Evolutionary conservation across 1,140 invertebrate genomes (phyloP).

Genomic region (Chymomyza costata): DNA sequence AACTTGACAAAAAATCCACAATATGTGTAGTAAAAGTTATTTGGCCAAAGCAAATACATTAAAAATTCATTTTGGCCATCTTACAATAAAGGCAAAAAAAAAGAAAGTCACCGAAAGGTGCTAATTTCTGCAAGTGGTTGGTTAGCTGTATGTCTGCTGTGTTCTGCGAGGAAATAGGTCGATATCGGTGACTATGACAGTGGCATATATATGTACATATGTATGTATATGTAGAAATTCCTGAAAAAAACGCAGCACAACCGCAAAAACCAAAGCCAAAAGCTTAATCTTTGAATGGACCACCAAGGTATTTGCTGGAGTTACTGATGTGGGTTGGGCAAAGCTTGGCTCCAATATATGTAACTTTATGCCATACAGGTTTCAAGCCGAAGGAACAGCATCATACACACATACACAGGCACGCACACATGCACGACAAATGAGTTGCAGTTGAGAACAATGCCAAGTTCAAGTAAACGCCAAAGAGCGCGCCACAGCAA

Average conservation of each 20-base stretch:
- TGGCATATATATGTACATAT: too few relatives aligned
- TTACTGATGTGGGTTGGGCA: slow-evolving; percentile 33
- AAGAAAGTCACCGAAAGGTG: slow-evolving; percentile 69
- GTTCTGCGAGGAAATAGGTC: slow-evolving; percentile 64
- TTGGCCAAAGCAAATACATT: slow-evolving; percentile 63
- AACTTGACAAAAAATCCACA: too few relatives aligned
- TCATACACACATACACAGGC: slow-evolving; percentile 26
- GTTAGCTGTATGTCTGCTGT: too few relatives aligned
- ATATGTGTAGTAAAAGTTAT: slow-evolving; percentile 68
- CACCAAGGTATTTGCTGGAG: slow-evolving; percentile 53
- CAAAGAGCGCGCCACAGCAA: slow-evolving; percentile 9
- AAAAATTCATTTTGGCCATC: slow-evolving; percentile 57
- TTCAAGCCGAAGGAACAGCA: slow-evolving; percentile 60
- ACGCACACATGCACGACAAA: too few relatives aligned
- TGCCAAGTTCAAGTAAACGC: slow-evolving; percentile 66
- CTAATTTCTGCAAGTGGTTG: slow-evolving; percentile 61
- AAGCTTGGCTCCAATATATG: slow-evolving; percentile 11
- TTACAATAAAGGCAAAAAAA: slow-evolving; percentile 12
- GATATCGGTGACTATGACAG: slow-evolving; percentile 30
- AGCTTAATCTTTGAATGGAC: slow-evolving; percentile 51
- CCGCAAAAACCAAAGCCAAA: slow-evolving; percentile 25
- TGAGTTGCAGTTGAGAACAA: slow-evolving; percentile 51
- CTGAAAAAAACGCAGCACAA: slow-evolving; percentile 21
- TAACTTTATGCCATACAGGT: slow-evolving; percentile 64
- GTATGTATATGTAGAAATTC: slow-evolving; percentile 15